These are phyloP conservation scores for Lepidocolaptes lacrymiger DNA, from an alignment of 2,797 vertebrate species.

Conservation along the genomic window DNA sequence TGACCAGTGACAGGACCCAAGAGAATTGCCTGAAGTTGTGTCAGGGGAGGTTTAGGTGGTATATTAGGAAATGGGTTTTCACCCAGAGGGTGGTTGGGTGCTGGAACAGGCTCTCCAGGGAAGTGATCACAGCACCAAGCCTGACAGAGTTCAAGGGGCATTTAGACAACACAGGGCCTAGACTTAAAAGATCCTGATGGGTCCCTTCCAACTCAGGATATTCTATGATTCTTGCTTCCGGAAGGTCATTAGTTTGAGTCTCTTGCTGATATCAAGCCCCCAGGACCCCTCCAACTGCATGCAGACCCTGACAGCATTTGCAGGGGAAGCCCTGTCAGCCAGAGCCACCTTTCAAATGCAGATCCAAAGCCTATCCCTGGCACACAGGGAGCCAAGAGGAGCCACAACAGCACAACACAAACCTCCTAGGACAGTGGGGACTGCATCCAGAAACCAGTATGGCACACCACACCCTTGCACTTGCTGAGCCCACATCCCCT, in stretches of 20 bases:
- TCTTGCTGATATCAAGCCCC: not conserved
- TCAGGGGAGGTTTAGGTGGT: too few species aligned
- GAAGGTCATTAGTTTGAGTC: not conserved
- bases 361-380: not conserved
- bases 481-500: not conserved
- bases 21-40: too few species aligned
- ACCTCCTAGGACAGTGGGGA: not conserved
- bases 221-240: not conserved
- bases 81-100: too few species aligned
- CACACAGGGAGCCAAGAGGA: fast-evolving
- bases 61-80: too few species aligned
- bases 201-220: not conserved
- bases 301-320: not conserved
- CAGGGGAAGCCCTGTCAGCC: not conserved
- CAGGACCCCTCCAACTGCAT: not conserved
- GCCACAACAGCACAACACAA: not conserved
- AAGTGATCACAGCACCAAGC: too few species aligned
- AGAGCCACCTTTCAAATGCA: not conserved
- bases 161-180: too few species aligned
- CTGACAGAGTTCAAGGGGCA: too few species aligned
- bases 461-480: not conserved
- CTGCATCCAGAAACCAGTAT: not conserved
- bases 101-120: too few species aligned
- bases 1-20: too few species aligned
- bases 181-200: too few species aligned